These are phyloP conservation scores for Formica selysi DNA, from an alignment of 1,140 invertebrate species.

Conservation along the genomic window DNA sequence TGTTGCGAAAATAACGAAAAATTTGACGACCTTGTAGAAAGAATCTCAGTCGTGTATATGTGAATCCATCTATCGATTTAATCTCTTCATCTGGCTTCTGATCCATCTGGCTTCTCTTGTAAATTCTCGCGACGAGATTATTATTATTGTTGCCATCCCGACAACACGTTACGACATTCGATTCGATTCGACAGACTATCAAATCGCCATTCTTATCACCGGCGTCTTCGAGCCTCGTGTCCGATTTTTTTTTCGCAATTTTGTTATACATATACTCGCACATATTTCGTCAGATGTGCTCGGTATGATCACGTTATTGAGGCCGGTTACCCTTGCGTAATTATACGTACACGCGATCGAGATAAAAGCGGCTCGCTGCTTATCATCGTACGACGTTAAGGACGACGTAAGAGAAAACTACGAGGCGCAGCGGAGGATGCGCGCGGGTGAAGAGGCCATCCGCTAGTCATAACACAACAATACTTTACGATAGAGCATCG, in stretches of 20 bases:
- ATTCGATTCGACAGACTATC: neutral
- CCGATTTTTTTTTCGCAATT: neutral
- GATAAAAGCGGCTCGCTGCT: neutral
- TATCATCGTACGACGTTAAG: conserved; percentile 23
- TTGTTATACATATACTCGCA: neutral
- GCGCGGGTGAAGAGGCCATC: conserved; percentile 68
- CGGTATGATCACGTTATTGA: neutral
- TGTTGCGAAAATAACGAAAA: neutral
- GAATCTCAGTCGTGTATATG: neutral
- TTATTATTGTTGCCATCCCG: neutral
- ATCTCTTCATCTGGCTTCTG: neutral
- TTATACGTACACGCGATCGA: conserved; percentile 1
- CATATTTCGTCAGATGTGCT: neutral
- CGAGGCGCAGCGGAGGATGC: neutral
- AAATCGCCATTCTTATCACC: neutral
- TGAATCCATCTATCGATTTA: neutral
- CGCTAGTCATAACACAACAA: conserved; percentile 67
- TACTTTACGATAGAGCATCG: neutral
- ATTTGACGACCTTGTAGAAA: neutral
- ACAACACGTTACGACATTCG: neutral
- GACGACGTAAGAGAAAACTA: neutral
- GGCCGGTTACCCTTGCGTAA: conserved; percentile 14
- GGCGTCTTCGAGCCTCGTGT: neutral
- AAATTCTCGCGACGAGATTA: conserved; percentile 14
- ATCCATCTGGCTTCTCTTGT: neutral